phyloP scores from a whole-genome alignment of 2,888 invertebrate genomes.

The Atrina japonica region DNA sequence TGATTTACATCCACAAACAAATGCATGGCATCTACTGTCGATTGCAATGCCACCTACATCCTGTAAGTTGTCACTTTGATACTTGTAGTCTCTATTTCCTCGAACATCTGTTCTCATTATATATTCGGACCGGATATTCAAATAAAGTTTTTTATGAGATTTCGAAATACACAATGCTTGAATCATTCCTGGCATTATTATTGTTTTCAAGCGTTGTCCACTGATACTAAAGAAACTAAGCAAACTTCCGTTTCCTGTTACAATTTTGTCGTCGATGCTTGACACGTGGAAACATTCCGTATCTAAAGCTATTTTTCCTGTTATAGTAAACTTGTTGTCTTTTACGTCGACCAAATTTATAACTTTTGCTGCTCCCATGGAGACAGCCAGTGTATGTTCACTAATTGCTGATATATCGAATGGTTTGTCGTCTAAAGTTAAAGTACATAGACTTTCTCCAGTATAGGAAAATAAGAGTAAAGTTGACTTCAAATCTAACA shows the following conservation, averaged over 20 bases:
- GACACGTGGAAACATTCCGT: constrained; percentile 29
- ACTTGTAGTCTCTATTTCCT: constrained; percentile 22
- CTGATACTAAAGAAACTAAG: constrained; percentile 19
- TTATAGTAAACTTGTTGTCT: not conserved
- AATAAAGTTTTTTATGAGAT: constrained; percentile 15
- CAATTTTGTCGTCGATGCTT: constrained; percentile 23
- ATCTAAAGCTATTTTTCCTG: constrained; percentile 15
- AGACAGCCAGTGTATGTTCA: constrained; percentile 17
- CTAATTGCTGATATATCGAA: constrained; percentile 14
- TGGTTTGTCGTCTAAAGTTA: constrained; percentile 24
- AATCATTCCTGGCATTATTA: constrained; percentile 31
- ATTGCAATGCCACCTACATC: constrained; percentile 13
- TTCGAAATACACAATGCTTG: constrained; percentile 23
- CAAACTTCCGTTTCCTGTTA: constrained; percentile 27
- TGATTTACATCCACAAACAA: constrained; percentile 19
- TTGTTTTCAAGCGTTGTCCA: constrained; percentile 17
- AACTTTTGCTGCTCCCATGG: constrained; percentile 11
- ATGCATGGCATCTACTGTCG: constrained; percentile 15
- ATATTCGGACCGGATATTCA: constrained; percentile 29
- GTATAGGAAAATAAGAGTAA: constrained; percentile 2
- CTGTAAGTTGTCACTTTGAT: constrained; percentile 14
- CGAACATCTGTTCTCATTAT: constrained; percentile 17
- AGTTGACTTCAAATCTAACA: constrained; percentile 17
- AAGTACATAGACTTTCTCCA: not conserved
- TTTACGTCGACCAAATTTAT: constrained; percentile 6